A percentile compares a stretch with the other conserved stretches of the same genome.
phyloP scores from a whole-genome alignment of 2,797 vertebrate species.

The Anabas testudineus region DNA sequence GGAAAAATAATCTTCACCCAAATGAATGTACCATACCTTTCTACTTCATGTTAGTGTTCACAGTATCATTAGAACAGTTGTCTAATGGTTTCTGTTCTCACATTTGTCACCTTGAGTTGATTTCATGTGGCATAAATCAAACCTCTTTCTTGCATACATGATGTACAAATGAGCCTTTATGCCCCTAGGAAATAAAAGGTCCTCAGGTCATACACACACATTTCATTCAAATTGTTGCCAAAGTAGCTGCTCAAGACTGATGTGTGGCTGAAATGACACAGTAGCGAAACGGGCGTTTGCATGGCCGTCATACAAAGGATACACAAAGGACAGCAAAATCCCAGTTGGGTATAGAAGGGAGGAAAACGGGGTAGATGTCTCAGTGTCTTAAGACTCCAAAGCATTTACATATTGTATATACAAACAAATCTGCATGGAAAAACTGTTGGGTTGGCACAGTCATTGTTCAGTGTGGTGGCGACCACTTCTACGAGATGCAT shows the following conservation, averaged over 20 bases:
- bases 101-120: slow-evolving; percentile 31
- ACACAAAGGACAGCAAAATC: slow-evolving; percentile 61
- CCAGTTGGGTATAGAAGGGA: slow-evolving; percentile 59
- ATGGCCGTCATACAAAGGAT: slow-evolving; percentile 61
- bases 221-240: slow-evolving; percentile 40
- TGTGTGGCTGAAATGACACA: slow-evolving; percentile 53
- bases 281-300: slow-evolving; percentile 43
- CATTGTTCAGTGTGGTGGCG: slow-evolving; percentile 72
- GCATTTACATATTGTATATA: slow-evolving; percentile 74
- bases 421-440: slow-evolving; percentile 76
- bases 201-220: slow-evolving; percentile 50
- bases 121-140: slow-evolving; percentile 46
- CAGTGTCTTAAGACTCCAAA: slow-evolving; percentile 79
- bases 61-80: slow-evolving; percentile 70
- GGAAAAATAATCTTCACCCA: slow-evolving; percentile 57
- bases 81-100: slow-evolving; percentile 41
- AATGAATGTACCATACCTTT: slow-evolving; percentile 71
- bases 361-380: slow-evolving; percentile 47
- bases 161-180: slow-evolving; percentile 43
- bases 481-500: slow-evolving; percentile 75
- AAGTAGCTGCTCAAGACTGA: slow-evolving; percentile 53
- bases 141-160: slow-evolving; percentile 60
- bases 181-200: slow-evolving; percentile 51
- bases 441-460: slow-evolving; percentile 84
- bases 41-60: slow-evolving; percentile 62